Conservation (phyloP, 2,113 vertebrate species). For the Oncorhynchus tshawytscha region DNA sequence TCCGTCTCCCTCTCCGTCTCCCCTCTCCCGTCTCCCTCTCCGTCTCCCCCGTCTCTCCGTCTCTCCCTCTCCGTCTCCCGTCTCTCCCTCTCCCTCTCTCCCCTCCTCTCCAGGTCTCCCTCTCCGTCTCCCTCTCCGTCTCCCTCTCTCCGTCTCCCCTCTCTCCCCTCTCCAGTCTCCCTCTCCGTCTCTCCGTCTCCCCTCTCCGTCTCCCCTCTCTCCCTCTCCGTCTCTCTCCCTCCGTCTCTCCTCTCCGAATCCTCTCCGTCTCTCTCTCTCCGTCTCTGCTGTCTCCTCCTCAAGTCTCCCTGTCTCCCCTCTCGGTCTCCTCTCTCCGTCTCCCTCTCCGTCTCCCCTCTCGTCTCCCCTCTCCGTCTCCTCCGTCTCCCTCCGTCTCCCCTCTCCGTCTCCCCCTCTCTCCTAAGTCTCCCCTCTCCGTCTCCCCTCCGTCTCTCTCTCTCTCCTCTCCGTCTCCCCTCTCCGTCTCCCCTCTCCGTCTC, state of each 20-base stretch:
- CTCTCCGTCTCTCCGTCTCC: slow-evolving; percentile 6
- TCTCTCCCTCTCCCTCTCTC: not conserved
- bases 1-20: not conserved
- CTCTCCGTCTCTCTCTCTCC: not conserved
- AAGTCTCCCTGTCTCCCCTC: no score
- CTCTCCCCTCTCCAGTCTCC: no score
- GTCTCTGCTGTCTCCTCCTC: slow-evolving; percentile 11
- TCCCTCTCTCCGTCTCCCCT: slow-evolving; percentile 11
- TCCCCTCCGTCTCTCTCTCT: not conserved
- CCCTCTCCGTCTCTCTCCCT: not conserved
- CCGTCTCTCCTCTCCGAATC: not conserved
- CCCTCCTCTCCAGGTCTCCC: no score
- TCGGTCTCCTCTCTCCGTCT: not conserved
- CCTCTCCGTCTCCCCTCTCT: slow-evolving; percentile 1
- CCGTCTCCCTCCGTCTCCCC: rapidly evolving
- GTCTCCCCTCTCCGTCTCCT: not conserved
- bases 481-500: slow-evolving; percentile 5
- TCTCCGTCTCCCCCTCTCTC: slow-evolving; percentile 17
- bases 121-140: slow-evolving; percentile 12
- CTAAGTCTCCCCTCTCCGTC: slow-evolving; percentile 11
- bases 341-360: slow-evolving; percentile 16
- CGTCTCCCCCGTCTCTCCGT: slow-evolving; percentile 12
- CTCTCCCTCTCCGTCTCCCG: not conserved
- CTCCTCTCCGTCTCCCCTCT: not conserved
- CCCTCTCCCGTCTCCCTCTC: not conserved